Conservation (phyloP, 2,113 vertebrate genomes). For the Hystrix brachyura region DNA sequence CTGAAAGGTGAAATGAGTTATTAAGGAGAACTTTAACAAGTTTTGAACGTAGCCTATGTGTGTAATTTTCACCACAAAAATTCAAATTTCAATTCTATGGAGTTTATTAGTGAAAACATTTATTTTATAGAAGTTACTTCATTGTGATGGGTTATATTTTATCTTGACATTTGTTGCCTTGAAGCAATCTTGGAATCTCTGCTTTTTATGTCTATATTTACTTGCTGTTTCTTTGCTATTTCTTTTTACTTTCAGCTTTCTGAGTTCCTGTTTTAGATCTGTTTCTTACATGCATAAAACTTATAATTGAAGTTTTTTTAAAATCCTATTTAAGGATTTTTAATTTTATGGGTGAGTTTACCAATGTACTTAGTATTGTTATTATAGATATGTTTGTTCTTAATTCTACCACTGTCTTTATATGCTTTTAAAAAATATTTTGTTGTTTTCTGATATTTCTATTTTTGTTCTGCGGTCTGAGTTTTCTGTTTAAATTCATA, state of each 20-base stretch:
- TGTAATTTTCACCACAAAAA: neutral
- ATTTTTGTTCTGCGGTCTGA: neutral
- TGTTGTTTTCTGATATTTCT: conserved; percentile 35
- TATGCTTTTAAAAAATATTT: conserved; percentile 35
- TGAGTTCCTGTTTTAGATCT: conserved; percentile 6
- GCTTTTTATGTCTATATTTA: neutral
- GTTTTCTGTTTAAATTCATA: conserved; percentile 25
- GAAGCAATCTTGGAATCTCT: neutral
- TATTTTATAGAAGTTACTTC: neutral
- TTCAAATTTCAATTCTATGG: neutral
- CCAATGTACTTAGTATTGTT: neutral
- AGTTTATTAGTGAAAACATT: neutral
- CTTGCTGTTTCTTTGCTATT: neutral
- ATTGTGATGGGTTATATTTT: neutral
- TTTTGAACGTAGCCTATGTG: neutral
- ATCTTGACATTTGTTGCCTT: neutral
- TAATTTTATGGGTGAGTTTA: neutral
- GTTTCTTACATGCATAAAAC: neutral
- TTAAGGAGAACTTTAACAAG: neutral
- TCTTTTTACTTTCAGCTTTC: neutral
- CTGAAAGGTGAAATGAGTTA: neutral
- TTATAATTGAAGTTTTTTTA: neutral
- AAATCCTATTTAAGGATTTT: neutral
- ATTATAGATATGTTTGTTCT: neutral
- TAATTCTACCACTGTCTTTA: neutral